Percentiles rank a stretch among this genome's conserved stretches.
Evolutionary conservation across 1,140 invertebrate species (phyloP).

Genomic region (Papilio polytes): DNA sequence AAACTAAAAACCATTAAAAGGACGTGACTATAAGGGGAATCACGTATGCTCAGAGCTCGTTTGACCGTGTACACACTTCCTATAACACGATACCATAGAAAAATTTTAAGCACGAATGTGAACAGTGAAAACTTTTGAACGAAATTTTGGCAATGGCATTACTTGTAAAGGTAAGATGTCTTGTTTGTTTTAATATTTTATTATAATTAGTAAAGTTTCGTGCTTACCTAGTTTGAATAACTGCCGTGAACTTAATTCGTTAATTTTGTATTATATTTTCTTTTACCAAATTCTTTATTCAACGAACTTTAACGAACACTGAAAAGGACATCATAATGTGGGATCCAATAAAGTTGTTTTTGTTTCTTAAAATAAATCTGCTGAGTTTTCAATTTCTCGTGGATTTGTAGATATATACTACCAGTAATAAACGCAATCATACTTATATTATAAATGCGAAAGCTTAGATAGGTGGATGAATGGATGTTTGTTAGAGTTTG

Average conservation of each 20-base stretch:
- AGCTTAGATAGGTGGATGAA: no score
- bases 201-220: neutral
- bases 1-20: conserved; percentile 62
- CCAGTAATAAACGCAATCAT: no score
- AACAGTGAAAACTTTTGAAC: conserved; percentile 33
- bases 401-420: no score
- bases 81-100: conserved; percentile 4
- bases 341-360: no score
- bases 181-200: neutral
- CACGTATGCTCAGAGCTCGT: conserved; percentile 50
- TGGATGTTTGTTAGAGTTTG: no score
- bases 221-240: neutral
- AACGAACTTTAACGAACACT: no score
- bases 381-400: no score
- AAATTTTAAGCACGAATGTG: neutral
- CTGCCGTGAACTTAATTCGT: neutral
- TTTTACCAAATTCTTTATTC: no score
- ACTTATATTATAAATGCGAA: no score
- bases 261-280: no score
- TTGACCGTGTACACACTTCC: conserved; percentile 49
- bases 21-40: conserved; percentile 53
- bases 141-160: conserved; percentile 42
- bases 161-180: conserved; percentile 40
- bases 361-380: no score
- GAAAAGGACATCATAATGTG: no score